A percentile compares a stretch with the other conserved stretches of the same genome.
Evolutionary conservation across 2,888 invertebrate species (phyloP).

Genomic region (Tryphoninae sp.): DNA sequence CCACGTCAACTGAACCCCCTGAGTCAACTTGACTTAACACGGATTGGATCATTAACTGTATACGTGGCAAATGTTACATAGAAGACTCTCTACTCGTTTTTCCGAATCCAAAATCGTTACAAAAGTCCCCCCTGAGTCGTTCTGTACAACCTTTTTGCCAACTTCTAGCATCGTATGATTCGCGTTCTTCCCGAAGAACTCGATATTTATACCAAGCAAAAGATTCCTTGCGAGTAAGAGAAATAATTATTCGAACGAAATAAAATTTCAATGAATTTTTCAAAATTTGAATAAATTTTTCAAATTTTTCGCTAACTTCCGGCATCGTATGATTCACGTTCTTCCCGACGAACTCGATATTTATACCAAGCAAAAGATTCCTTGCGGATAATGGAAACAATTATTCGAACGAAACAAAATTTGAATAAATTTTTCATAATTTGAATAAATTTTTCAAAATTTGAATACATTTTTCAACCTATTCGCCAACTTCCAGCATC

Average conservation of each 20-base stretch:
- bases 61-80: not conserved
- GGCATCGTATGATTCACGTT: not conserved
- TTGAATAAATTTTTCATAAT: not conserved
- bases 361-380: not conserved
- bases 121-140: not conserved
- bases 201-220: not conserved
- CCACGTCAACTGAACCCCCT: constrained; percentile 51
- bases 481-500: not conserved
- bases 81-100: constrained; percentile 12
- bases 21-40: constrained; percentile 68
- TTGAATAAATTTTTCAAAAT: too few species aligned
- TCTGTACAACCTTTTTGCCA: not conserved
- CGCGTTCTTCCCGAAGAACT: constrained; percentile 4
- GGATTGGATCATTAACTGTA: constrained; percentile 75
- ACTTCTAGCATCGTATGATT: not conserved
- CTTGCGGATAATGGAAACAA: not conserved
- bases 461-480: not conserved
- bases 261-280: not conserved
- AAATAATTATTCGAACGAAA: not conserved
- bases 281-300: too few species aligned
- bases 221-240: not conserved
- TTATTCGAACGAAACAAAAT: not conserved
- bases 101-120: constrained; percentile 1
- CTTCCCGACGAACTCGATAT: not conserved
- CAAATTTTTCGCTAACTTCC: not conserved